Base-by-base conservation (phyloP, 2,888 invertebrate species). In the Ashinkailepas kermadecensis region DNA sequence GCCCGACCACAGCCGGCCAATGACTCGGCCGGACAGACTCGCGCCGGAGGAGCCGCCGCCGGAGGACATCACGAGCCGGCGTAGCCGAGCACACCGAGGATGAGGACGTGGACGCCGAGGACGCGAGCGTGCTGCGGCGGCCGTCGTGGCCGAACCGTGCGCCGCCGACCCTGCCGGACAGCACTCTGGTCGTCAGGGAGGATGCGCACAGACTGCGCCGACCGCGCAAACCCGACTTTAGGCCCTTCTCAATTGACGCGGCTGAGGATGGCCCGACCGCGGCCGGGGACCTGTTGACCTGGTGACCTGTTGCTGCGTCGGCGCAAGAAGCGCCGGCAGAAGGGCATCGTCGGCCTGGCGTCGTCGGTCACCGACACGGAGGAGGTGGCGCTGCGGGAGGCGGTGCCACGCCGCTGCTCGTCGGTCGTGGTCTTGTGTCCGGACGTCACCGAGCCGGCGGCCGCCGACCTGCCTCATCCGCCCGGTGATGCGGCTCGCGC, bases 371-470 rank as follows among this genome's bases (percentile, higher is more conserved):
- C 74, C 8, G 74, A 74, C 21, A 74, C 74, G 54, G 74, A 74
- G 56, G 74, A 74, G 21, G 56, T 74, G 56, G 74, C 74, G 0
- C 56, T 74, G 54, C 23, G 11, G 7, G 74, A 74, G 54, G 74
- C 56, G 21, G 3, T 21, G 2, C 74, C 21, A 9, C 54, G 74
- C 3, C 54, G 74, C 18, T 15, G 74, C 54, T 74, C 74, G 9
- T 56, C 54, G 11, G 74, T 74, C 11, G 56, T 74, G 74, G 56
- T 74, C 56, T 21, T n/a, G 21, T 74, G 56, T 18, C 18, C 56
- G 4, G 12, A 13, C 21, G 74, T 12, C 54, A 11, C 70, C 12
- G 70, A 82, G 39, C 85, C 39, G 39, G 11, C 54, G 7, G 70
- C 23, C 23, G 25, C 4, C 7, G 62, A 13, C 62, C 39, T 4